Evolutionary conservation across 2,888 invertebrate genomes (phyloP).

Genomic region (Drosophila sordidula): DNA sequence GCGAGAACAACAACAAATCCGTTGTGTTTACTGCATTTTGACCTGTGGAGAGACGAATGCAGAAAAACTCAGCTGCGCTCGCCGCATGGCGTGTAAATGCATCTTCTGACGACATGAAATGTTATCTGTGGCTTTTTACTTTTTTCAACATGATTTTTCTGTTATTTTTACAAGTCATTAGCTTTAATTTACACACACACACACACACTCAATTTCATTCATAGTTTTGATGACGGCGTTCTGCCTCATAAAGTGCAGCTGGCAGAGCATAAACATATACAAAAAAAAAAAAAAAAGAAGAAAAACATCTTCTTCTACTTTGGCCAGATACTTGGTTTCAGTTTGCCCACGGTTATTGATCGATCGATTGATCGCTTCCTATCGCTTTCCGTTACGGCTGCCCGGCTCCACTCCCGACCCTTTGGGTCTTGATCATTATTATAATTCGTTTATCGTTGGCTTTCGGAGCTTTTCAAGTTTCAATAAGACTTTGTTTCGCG

Average conservation of each 20-base stretch:
- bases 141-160: constrained; percentile 35
- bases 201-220: constrained; percentile 57
- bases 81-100: constrained; percentile 45
- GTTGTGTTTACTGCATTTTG: constrained; percentile 74
- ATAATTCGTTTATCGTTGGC: constrained; percentile 39
- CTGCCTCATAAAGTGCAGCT: constrained; percentile 60
- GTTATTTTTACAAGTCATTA: constrained; percentile 79
- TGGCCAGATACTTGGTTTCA: constrained; percentile 22
- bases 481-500: constrained; percentile 36
- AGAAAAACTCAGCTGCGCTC: constrained; percentile 44
- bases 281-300: not conserved
- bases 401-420: constrained; percentile 23
- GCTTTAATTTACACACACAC: constrained; percentile 74
- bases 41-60: constrained; percentile 48
- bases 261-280: constrained; percentile 29
- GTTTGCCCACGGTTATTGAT: constrained; percentile 32
- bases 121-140: constrained; percentile 30
- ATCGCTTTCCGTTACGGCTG: constrained; percentile 30
- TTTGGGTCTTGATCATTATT: constrained; percentile 22
- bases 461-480: constrained; percentile 31
- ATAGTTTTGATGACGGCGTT: constrained; percentile 55
- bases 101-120: constrained; percentile 39
- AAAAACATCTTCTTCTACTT: constrained; percentile 2
- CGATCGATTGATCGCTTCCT: constrained; percentile 49
- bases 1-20: constrained; percentile 43